phyloP scores from a whole-genome alignment of 2,888 invertebrate species.

The Autographa pulchrina region DNA sequence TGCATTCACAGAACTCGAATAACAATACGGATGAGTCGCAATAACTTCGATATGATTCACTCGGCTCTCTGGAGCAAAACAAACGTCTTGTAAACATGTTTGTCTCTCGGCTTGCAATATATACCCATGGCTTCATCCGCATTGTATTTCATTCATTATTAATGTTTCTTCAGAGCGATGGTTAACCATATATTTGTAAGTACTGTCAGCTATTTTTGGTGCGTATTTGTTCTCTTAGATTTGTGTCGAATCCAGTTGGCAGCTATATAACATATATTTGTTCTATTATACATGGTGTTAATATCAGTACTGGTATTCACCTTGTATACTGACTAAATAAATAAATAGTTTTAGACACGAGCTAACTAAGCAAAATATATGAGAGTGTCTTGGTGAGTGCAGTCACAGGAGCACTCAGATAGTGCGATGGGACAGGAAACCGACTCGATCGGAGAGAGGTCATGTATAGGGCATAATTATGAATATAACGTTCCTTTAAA shows the following conservation, averaged over 20 bases:
- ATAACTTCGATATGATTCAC: conserved; percentile 72
- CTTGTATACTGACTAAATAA: neutral
- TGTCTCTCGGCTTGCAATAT: conserved; percentile 62
- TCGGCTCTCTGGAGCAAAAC: conserved; percentile 50
- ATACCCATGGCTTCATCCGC: conserved; percentile 36
- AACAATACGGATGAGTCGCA: conserved; percentile 67
- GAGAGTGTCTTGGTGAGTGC: neutral
- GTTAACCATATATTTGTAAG: conserved; percentile 40
- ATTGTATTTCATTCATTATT: conserved; percentile 45
- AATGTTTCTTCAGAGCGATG: conserved; percentile 24
- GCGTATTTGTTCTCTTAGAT: neutral
- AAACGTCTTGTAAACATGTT: conserved; percentile 78
- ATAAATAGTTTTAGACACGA: neutral
- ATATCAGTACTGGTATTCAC: no score
- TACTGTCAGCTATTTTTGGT: conserved; percentile 24
- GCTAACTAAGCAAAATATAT: neutral
- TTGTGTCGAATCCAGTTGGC: neutral
- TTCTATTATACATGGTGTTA: neutral
- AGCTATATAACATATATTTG: neutral
- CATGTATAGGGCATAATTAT: neutral
- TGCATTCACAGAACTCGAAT: conserved; percentile 66
- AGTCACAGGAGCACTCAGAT: neutral
- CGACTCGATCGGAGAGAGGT: neutral
- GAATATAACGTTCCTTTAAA: no score
- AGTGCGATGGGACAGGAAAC: neutral